Evolutionary conservation across 2,888 invertebrate species (phyloP).

Genomic region (Melieria omissa): DNA sequence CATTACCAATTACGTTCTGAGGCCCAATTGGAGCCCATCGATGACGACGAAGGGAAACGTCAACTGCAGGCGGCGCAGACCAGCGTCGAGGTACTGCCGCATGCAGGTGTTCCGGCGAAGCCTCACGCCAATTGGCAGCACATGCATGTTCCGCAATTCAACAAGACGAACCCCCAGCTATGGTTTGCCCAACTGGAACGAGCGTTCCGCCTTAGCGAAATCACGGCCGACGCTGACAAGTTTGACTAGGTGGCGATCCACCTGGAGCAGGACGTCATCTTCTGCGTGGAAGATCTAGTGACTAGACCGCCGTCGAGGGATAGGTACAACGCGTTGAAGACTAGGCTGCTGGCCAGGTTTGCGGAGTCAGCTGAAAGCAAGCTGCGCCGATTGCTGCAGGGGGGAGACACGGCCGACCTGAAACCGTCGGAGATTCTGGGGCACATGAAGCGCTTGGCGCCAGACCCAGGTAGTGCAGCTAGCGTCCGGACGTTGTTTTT

Average conservation of each 20-base stretch:
- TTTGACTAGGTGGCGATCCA: slow-evolving; percentile 30
- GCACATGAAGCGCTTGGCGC: slow-evolving; percentile 39
- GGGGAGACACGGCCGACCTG: slow-evolving; percentile 34
- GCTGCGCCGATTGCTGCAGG: slow-evolving; percentile 38
- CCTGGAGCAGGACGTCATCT: slow-evolving; percentile 15
- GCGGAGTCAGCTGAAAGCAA: slow-evolving; percentile 2
- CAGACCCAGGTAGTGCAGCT: slow-evolving; percentile 35
- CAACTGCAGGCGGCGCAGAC: slow-evolving; percentile 12
- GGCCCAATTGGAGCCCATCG: no score
- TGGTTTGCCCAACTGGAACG: slow-evolving; percentile 35
- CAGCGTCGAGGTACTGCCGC: neutral
- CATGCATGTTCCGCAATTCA: slow-evolving; percentile 19
- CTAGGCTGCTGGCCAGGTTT: neutral
- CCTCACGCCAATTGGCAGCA: slow-evolving; percentile 11
- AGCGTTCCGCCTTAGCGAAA: slow-evolving; percentile 23
- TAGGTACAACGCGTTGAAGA: slow-evolving; percentile 6
- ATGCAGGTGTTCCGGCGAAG: neutral
- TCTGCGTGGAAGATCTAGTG: slow-evolving; percentile 9
- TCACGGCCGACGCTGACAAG: slow-evolving; percentile 20
- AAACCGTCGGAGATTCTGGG: slow-evolving; percentile 40
- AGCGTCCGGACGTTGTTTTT: slow-evolving; percentile 40
- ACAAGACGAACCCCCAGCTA: slow-evolving; percentile 20
- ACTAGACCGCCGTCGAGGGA: neutral
- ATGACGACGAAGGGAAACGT: neutral
- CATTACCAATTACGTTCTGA: no score